A percentile compares a stretch with the other conserved stretches of the same genome.
Evolutionary conservation across 2,113 vertebrate genomes (phyloP).

Genomic region (Ifrita kowaldi): DNA sequence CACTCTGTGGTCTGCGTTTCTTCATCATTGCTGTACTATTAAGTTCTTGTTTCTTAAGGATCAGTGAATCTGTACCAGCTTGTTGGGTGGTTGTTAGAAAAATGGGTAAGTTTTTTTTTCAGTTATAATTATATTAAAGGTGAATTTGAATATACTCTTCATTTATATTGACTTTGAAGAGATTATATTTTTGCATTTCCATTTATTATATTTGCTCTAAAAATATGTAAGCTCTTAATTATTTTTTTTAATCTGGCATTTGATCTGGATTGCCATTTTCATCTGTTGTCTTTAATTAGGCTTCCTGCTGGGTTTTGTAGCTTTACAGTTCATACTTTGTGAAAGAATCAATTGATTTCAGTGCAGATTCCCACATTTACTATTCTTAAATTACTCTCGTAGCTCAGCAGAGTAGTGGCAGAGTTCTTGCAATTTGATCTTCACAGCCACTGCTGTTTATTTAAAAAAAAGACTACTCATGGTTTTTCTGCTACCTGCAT

Average conservation of each 20-base stretch:
- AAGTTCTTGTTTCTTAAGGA: not conserved
- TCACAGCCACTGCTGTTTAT: not conserved
- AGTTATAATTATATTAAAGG: slow-evolving; percentile 10
- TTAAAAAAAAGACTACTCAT: not conserved
- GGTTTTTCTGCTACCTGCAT: not conserved
- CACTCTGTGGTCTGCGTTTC: not conserved
- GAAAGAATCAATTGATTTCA: slow-evolving; percentile 33
- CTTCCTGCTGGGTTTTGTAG: slow-evolving; percentile 11
- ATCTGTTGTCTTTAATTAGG: slow-evolving; percentile 39
- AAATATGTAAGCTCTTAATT: not conserved
- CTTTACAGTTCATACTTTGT: slow-evolving; percentile 3
- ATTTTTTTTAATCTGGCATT: not conserved
- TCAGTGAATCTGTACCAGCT: not conserved
- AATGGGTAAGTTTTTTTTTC: not conserved
- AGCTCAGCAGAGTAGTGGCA: not conserved
- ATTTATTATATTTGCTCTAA: slow-evolving; percentile 37
- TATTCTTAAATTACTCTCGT: slow-evolving; percentile 18
- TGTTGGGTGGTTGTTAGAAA: not conserved
- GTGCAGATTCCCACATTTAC: slow-evolving; percentile 12
- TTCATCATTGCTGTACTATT: not conserved
- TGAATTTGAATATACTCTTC: not conserved
- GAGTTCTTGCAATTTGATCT: not conserved
- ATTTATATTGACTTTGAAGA: slow-evolving; percentile 27
- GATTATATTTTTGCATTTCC: not conserved
- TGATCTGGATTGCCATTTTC: slow-evolving; percentile 49